Conservation (phyloP, 2,888 invertebrate species). For the Malacosoma neustria region DNA sequence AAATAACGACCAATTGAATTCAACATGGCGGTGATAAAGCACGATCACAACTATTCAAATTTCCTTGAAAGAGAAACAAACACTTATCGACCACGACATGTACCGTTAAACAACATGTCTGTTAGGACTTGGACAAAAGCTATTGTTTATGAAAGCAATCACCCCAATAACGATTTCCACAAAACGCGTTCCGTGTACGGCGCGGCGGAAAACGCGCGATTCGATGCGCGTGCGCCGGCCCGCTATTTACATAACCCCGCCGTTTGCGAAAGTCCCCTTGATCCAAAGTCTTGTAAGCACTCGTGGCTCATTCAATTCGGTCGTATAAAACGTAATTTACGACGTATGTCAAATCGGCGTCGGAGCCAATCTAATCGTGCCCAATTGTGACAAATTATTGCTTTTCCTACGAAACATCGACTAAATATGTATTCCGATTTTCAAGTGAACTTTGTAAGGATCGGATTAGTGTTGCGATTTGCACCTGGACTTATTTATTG, state of each 20-base stretch:
- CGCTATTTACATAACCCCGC: slow-evolving; percentile 54
- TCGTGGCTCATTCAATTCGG: slow-evolving; percentile 43
- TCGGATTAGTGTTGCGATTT: slow-evolving; percentile 60
- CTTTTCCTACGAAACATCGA: slow-evolving; percentile 70
- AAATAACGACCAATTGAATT: slow-evolving; percentile 5
- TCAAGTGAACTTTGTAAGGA: slow-evolving; percentile 45
- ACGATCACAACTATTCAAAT: slow-evolving; percentile 24
- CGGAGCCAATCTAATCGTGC: slow-evolving; percentile 70
- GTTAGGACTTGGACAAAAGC: slow-evolving; percentile 62
- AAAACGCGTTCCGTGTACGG: slow-evolving; percentile 50
- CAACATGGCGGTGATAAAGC: slow-evolving; percentile 21
- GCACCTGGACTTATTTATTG: slow-evolving; percentile 58
- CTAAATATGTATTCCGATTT: slow-evolving; percentile 59
- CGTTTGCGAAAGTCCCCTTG: slow-evolving; percentile 28
- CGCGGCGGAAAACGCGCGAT: slow-evolving; percentile 67
- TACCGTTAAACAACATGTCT: slow-evolving; percentile 55
- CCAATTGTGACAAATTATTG: slow-evolving; percentile 73
- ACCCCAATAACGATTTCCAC: slow-evolving; percentile 73
- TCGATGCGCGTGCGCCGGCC: slow-evolving; percentile 66
- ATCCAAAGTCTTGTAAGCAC: slow-evolving; percentile 14
- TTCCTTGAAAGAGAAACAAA: slow-evolving; percentile 8
- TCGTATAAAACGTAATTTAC: slow-evolving; percentile 60
- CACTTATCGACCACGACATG: slow-evolving; percentile 39
- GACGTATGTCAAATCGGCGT: slow-evolving; percentile 69
- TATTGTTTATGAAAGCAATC: slow-evolving; percentile 74